Base-by-base conservation (phyloP, 2,113 vertebrate species). In the Loxodonta africana region DNA sequence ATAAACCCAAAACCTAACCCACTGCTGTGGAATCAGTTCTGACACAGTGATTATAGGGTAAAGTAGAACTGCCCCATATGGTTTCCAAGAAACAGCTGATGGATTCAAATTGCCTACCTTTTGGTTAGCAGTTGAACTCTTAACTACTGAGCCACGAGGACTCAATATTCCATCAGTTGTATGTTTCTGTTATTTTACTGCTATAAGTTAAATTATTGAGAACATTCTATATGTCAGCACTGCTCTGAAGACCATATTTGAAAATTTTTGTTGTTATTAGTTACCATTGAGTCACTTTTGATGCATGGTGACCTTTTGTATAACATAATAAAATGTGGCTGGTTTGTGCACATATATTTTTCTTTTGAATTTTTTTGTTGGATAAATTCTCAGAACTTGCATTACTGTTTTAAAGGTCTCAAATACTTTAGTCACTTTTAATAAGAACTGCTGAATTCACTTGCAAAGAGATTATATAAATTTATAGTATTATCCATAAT, bases 401-500 rank as follows among this genome's bases (percentile, higher is more conserved):
- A 57, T 57, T 92, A 25, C 11, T 74, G 10, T 88, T 87, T 82
- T 28, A 82, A 69, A 76, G 67, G 37, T 83, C 23, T n/a, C 65
- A 65, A 6, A 87, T 83, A 37, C 60, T 67, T 83, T 65, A 88
- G 33, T 88, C 44, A 3, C 12, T 2, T 95, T 88, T 83, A 95
- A 88, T 83, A 57, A 83, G 60, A 83, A 69, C 20, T 88, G 33
- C 69, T 78, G 77, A 62, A 62, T 88, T 92, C n/a, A 77, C 69
- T 41, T 88, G 20, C 12, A 33, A 71, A 48, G 90, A 92, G 48
- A 77, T 77, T 48, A 60, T 8, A 60, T 83, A 69, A 88, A 69
- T 69, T 87, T 92, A 41, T 20, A 57, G 4, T 67, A 78, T 77
- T 14, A 62, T 33, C 88, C 78, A 48, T 83, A 83, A 83, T 69